Percentiles rank a stretch among this genome's conserved stretches.
Evolutionary conservation across 2,113 vertebrate species (phyloP).

Genomic region (Scomber scombrus): DNA sequence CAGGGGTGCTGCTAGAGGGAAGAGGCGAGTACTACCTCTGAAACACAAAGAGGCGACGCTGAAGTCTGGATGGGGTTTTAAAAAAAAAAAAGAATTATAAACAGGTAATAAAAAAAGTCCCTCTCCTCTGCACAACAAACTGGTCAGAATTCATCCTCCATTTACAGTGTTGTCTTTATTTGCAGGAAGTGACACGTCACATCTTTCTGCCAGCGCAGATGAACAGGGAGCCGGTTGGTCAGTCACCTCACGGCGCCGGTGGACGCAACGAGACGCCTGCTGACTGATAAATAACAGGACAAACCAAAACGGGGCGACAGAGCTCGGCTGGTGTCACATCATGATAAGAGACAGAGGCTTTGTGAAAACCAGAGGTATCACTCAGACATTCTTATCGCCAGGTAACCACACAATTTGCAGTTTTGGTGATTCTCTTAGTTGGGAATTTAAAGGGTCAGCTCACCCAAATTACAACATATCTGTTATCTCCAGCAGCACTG

Average conservation of each 20-base stretch:
- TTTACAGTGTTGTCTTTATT: slow-evolving; percentile 39
- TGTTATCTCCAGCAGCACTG: background rate
- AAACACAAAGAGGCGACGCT: slow-evolving; percentile 1
- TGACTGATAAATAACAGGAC: slow-evolving; percentile 44
- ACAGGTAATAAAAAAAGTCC: background rate
- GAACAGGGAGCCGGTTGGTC: slow-evolving; percentile 12
- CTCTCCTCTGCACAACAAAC: background rate
- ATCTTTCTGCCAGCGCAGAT: slow-evolving; percentile 13
- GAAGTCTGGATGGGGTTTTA: background rate
- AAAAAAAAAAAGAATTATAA: too few relatives aligned
- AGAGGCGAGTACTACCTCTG: background rate
- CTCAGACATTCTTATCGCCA: background rate
- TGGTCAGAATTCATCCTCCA: slow-evolving; percentile 30
- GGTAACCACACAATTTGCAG: background rate
- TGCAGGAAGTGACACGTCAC: slow-evolving; percentile 51
- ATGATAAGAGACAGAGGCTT: slow-evolving; percentile 23
- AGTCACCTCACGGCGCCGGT: slow-evolving; percentile 41
- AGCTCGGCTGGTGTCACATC: slow-evolving; percentile 26
- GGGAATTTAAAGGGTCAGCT: slow-evolving; percentile 18
- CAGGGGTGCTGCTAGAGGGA: background rate
- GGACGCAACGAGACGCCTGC: background rate
- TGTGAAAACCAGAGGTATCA: slow-evolving; percentile 16
- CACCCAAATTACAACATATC: slow-evolving; percentile 12
- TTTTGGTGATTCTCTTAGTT: background rate
- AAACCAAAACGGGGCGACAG: slow-evolving; percentile 15